Evolutionary conservation across 2,113 vertebrate genomes (phyloP).

Genomic region (Heliornis fulica): DNA sequence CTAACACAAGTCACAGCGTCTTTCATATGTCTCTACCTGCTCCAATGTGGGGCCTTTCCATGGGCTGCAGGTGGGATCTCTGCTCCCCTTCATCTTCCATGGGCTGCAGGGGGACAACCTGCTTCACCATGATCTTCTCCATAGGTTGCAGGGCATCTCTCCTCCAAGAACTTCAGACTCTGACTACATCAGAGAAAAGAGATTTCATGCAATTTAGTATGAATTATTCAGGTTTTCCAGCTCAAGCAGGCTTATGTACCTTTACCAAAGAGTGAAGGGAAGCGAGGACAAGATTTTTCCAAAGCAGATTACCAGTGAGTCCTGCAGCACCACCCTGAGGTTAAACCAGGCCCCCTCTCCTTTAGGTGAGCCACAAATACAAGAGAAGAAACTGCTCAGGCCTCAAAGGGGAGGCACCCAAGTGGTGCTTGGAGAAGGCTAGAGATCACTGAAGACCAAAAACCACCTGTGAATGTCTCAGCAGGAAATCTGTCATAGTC

Average conservation of each 20-base stretch:
- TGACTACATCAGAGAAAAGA: not conserved
- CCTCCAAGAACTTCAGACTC: too few species aligned
- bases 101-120: too few species aligned
- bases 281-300: not conserved
- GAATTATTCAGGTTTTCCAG: not conserved
- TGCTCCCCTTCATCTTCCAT: too few species aligned
- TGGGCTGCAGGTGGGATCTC: too few species aligned
- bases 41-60: too few species aligned
- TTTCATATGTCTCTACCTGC: too few species aligned
- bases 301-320: not conserved
- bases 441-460: not conserved
- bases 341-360: not conserved
- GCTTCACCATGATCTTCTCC: too few species aligned
- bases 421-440: not conserved
- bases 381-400: not conserved
- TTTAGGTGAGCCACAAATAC: not conserved
- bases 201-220: not conserved
- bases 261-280: not conserved
- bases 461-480: not conserved
- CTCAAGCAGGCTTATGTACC: not conserved
- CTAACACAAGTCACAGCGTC: too few species aligned
- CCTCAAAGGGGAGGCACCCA: not conserved
- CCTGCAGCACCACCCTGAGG: not conserved
- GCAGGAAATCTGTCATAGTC: accelerated
- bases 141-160: too few species aligned